These are phyloP conservation scores for Timema podura DNA, from an alignment of 2,888 invertebrate species.

Conservation along the genomic window DNA sequence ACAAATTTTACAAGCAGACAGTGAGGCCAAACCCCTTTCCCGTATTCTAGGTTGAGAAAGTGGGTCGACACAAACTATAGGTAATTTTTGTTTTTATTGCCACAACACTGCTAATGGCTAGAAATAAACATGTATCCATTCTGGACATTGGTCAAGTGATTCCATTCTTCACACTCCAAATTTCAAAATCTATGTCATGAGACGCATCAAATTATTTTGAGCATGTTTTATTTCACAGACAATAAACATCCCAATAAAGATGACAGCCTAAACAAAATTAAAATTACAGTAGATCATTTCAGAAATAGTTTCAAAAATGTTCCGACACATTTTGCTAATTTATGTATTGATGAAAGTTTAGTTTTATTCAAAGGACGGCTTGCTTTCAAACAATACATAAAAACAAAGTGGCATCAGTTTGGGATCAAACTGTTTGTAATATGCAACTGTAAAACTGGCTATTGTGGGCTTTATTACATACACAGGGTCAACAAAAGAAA, in stretches of 20 bases:
- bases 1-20: too few species aligned
- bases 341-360: not conserved
- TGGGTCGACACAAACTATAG: not conserved
- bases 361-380: slow-evolving; percentile 7
- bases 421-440: slow-evolving; percentile 2
- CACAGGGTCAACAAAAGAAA: not conserved
- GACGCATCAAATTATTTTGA: not conserved
- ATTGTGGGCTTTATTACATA: slow-evolving; percentile 3
- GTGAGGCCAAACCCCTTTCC: too few species aligned
- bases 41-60: too few species aligned
- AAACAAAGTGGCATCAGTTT: slow-evolving; percentile 1
- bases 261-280: slow-evolving; percentile 1
- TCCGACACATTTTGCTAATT: not conserved
- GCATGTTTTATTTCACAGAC: not conserved
- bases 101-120: not conserved
- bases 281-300: too few species aligned
- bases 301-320: too few species aligned
- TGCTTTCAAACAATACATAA: slow-evolving; percentile 12
- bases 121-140: not conserved
- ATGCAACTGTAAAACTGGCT: not conserved
- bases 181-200: not conserved
- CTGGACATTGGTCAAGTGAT: slow-evolving; percentile 12
- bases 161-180: not conserved
- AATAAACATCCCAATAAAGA: not conserved
- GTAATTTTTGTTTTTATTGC: slow-evolving; percentile 2